These are phyloP conservation scores for Channa maculata DNA, from an alignment of 2,113 vertebrate species.

Conservation along the genomic window DNA sequence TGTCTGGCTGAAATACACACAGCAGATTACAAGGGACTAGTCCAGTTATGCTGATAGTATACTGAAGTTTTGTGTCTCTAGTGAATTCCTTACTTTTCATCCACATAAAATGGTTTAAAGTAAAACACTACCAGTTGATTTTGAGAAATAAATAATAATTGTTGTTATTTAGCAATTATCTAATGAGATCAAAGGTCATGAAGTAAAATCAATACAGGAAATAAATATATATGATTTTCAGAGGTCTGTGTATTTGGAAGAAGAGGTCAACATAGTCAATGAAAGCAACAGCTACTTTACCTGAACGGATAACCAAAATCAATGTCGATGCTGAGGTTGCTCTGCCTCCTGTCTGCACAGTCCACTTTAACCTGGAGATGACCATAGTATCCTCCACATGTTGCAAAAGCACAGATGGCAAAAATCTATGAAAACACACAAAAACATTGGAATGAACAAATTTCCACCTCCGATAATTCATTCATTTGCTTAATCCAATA, in stretches of 20 bases:
- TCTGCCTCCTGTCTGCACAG: constrained; percentile 92
- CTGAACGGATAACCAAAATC: constrained; percentile 96
- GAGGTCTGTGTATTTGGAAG: background rate
- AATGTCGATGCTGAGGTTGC: constrained; percentile 91
- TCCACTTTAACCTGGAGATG: constrained; percentile 96
- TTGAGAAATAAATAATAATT: no score
- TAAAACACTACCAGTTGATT: background rate
- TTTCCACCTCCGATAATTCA: background rate
- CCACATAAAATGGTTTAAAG: background rate
- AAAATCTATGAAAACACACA: constrained; percentile 88
- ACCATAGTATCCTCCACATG: constrained; percentile 98
- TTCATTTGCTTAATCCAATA: background rate
- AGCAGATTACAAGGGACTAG: background rate
- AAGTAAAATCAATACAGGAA: background rate
- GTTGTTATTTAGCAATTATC: no score
- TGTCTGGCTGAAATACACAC: constrained; percentile 5
- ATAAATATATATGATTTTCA: background rate
- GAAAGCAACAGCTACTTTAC: constrained; percentile 72
- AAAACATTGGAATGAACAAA: background rate
- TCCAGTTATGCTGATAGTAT: background rate
- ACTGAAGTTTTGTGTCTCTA: background rate
- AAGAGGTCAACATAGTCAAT: background rate
- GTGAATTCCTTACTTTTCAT: background rate
- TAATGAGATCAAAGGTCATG: no score
- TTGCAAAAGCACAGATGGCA: constrained; percentile 99